phyloP scores from a whole-genome alignment of 2,113 vertebrate genomes.

The Nothoprocta pentlandii region DNA sequence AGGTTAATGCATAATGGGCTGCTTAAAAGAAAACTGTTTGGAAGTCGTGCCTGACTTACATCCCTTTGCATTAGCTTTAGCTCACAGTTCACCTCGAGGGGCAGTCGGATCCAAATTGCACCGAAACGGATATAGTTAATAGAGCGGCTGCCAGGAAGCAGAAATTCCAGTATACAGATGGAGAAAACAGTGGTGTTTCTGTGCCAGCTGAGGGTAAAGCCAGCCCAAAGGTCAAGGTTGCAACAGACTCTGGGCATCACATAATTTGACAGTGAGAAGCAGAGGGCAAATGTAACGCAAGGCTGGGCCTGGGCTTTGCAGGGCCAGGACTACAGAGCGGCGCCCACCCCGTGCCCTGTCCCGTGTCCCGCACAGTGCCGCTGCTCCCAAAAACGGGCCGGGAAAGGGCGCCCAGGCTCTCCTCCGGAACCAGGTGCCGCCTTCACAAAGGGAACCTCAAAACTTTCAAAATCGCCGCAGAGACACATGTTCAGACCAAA shows the following conservation, averaged over 20 bases:
- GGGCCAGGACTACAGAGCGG: too few relatives aligned
- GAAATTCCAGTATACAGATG: not conserved
- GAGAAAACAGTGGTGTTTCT: not conserved
- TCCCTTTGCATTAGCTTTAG: not conserved
- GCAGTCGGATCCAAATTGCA: not conserved
- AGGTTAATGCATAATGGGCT: conserved; percentile 66
- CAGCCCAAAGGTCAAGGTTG: not conserved
- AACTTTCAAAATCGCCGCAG: not conserved
- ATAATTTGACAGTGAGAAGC: not conserved
- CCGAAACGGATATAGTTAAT: not conserved
- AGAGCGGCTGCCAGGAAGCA: not conserved
- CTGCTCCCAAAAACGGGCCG: too few relatives aligned
- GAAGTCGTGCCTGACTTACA: not conserved
- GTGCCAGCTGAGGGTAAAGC: not conserved
- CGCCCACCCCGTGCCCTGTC: too few relatives aligned
- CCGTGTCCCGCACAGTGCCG: too few relatives aligned
- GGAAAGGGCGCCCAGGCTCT: not conserved
- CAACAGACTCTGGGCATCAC: not conserved
- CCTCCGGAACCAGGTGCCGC: too few relatives aligned
- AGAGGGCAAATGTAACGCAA: not conserved
- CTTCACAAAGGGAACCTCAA: not conserved
- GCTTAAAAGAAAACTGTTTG: conserved; percentile 25
- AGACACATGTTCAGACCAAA: not conserved
- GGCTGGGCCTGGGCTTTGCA: not conserved
- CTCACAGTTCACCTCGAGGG: not conserved